A percentile compares a stretch with the other conserved stretches of the same genome.
phyloP scores from a whole-genome alignment of 1,140 invertebrate genomes.

The Leptoteleia sp. region DNA sequence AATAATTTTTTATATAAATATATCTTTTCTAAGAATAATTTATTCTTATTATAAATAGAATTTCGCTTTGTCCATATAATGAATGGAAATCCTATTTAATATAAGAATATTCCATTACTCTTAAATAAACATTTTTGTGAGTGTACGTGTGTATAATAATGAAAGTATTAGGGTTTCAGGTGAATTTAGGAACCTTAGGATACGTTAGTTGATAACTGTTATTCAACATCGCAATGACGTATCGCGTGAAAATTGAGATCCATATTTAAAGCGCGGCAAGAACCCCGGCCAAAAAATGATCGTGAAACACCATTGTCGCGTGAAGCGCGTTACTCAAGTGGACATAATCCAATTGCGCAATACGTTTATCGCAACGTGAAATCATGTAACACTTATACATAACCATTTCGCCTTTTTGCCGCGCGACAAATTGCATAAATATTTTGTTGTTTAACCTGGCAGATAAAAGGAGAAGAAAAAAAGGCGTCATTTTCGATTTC shows the following conservation, averaged over 20 bases:
- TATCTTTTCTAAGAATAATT: too few relatives aligned
- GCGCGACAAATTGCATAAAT: constrained; percentile 40
- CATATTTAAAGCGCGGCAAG: constrained; percentile 1
- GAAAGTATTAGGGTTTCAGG: neutral
- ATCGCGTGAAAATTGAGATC: constrained; percentile 37
- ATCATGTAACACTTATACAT: constrained; percentile 54
- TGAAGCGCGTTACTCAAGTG: constrained; percentile 56
- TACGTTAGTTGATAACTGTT: constrained; percentile 31
- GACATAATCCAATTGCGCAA: constrained; percentile 53
- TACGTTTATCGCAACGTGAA: constrained; percentile 43
- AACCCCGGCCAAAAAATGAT: constrained; percentile 33
- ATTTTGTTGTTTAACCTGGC: constrained; percentile 44
- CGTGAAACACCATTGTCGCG: constrained; percentile 56
- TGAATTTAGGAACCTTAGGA: constrained; percentile 8
- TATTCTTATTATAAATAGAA: too few relatives aligned
- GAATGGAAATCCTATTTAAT: too few relatives aligned
- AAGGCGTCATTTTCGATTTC: constrained; percentile 49
- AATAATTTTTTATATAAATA: too few relatives aligned
- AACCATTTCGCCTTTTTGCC: constrained; percentile 41
- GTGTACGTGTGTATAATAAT: too few relatives aligned
- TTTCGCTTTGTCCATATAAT: too few relatives aligned
- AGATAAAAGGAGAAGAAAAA: too few relatives aligned
- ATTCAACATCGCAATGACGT: constrained; percentile 40
- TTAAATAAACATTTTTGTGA: too few relatives aligned
- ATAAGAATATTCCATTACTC: too few relatives aligned